Conservation (phyloP, 1,140 invertebrate species). For the Temnothorax curvispinosus region DNA sequence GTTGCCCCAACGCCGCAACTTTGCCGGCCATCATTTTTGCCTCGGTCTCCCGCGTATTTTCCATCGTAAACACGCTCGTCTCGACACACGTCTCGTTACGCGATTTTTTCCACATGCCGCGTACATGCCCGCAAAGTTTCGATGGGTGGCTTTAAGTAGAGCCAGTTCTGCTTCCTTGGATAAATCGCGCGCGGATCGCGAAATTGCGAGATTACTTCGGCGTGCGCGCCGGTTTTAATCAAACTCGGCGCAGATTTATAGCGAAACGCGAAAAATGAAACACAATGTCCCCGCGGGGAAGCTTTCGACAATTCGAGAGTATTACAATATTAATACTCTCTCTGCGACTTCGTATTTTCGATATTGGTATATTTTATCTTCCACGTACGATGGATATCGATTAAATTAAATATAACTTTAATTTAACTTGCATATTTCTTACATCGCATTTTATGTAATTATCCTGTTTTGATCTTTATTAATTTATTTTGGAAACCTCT, state of each 20-base stretch:
- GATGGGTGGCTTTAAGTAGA: not conserved
- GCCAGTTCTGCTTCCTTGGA: not conserved
- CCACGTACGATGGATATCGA: not conserved
- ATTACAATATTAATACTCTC: not conserved
- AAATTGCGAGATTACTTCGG: slow-evolving; percentile 31
- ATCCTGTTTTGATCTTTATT: not conserved
- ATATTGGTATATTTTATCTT: not conserved
- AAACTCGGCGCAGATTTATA: slow-evolving; percentile 41
- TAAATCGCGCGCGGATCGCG: slow-evolving; percentile 26
- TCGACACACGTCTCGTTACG: not conserved
- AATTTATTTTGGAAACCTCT: not conserved
- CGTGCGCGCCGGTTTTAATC: slow-evolving; percentile 34
- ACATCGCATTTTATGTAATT: not conserved
- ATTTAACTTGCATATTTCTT: not conserved
- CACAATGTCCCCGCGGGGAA: not conserved
- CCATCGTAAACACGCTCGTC: slow-evolving; percentile 2
- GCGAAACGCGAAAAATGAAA: slow-evolving; percentile 20
- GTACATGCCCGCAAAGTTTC: not conserved
- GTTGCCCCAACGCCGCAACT: not conserved
- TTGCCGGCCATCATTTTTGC: slow-evolving; percentile 19
- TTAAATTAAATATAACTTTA: not conserved
- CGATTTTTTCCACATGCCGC: slow-evolving; percentile 15
- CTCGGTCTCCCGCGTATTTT: not conserved
- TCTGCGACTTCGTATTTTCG: not conserved
- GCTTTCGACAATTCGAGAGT: not conserved